These are phyloP conservation scores for Aleadryas rufinucha DNA, from an alignment of 2,113 vertebrate species.

Conservation along the genomic window DNA sequence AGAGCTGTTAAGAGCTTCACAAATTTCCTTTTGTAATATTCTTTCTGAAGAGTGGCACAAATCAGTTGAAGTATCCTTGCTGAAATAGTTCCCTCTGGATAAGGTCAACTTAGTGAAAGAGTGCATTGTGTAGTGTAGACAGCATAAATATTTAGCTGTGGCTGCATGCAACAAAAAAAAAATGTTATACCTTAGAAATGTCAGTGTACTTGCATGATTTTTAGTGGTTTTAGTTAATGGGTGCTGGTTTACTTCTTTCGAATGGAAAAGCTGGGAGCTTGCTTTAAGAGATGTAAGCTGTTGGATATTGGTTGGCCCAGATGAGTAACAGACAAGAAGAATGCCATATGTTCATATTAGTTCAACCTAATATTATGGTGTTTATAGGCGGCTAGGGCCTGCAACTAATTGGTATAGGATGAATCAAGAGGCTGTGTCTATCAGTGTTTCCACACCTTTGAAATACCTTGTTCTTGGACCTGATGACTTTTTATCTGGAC, in stretches of 20 bases:
- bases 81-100: background rate
- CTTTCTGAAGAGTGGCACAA: background rate
- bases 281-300: background rate
- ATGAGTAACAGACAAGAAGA: background rate
- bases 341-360: background rate
- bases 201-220: background rate
- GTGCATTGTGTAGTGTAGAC: background rate
- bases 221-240: background rate
- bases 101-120: background rate
- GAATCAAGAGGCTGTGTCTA: background rate
- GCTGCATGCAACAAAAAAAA: background rate
- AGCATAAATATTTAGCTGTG: background rate
- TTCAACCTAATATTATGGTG: background rate
- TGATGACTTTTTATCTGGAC: background rate
- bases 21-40: background rate
- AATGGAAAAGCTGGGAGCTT: background rate
- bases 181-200: background rate
- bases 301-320: background rate
- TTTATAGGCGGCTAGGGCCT: background rate
- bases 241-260: background rate
- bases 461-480: background rate
- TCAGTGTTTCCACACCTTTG: background rate
- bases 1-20: background rate
- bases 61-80: background rate
- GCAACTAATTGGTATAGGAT: background rate